Conservation (phyloP, 2,888 invertebrate species). For the Pantelozetes paolii region DNA sequence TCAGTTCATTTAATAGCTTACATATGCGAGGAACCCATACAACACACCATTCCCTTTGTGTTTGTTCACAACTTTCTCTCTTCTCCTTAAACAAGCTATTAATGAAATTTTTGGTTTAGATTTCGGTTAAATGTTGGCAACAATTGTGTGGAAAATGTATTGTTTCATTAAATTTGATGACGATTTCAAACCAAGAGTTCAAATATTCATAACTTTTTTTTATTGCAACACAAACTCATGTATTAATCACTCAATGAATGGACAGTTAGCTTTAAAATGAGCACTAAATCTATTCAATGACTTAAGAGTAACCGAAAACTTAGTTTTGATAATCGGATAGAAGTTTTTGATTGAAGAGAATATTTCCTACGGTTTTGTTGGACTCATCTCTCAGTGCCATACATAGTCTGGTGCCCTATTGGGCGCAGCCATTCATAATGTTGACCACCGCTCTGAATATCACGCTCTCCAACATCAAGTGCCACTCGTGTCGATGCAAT, state of each 20-base stretch:
- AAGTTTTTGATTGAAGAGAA: too few relatives aligned
- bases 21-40: background rate
- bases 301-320: too few relatives aligned
- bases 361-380: background rate
- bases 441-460: slow-evolving; percentile 31
- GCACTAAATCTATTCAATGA: too few relatives aligned
- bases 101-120: background rate
- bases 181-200: too few relatives aligned
- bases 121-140: background rate
- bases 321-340: too few relatives aligned
- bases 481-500: slow-evolving; percentile 8
- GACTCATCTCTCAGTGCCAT: background rate
- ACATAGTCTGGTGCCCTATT: slow-evolving; percentile 9
- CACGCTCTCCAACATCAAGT: slow-evolving; percentile 13
- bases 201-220: too few relatives aligned
- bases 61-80: background rate
- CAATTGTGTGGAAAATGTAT: too few relatives aligned
- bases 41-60: background rate
- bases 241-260: too few relatives aligned
- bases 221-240: too few relatives aligned
- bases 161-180: too few relatives aligned
- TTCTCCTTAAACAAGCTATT: background rate
- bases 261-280: too few relatives aligned
- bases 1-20: slow-evolving; percentile 30
- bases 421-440: slow-evolving; percentile 17